Conservation (phyloP, 2,113 vertebrate species). For the Crotalus horridus region DNA sequence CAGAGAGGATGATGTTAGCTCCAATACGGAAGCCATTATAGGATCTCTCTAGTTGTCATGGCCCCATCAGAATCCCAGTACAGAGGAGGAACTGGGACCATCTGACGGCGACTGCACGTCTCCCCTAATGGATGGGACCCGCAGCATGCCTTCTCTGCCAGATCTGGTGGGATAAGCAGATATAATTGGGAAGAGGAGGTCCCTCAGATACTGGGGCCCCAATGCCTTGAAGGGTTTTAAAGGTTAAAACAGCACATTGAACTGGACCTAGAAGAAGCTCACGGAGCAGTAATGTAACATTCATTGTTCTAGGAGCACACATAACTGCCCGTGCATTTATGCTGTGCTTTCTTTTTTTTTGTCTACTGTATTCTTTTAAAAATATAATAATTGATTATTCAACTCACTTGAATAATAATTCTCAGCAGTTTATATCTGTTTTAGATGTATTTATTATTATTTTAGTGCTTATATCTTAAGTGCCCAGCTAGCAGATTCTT, state of each 20-base stretch:
- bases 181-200: neutral
- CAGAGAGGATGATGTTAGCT: neutral
- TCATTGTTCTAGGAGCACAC: neutral
- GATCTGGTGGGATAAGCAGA: neutral
- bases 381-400: neutral
- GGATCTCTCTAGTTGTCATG: neutral
- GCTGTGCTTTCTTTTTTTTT: neutral
- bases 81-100: neutral
- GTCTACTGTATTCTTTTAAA: neutral
- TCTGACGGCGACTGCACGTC: neutral
- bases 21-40: neutral
- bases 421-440: neutral
- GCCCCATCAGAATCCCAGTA: neutral
- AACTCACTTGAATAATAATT: neutral
- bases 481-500: conserved; percentile 8
- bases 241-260: neutral
- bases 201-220: neutral
- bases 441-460: neutral
- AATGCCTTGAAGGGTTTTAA: neutral
- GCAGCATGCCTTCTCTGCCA: neutral
- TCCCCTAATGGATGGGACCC: neutral
- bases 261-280: neutral
- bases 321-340: neutral
- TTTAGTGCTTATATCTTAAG: neutral
- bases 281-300: neutral